Evolutionary conservation across 2,113 vertebrate species (phyloP).

Genomic region (Maccullochella peelii): DNA sequence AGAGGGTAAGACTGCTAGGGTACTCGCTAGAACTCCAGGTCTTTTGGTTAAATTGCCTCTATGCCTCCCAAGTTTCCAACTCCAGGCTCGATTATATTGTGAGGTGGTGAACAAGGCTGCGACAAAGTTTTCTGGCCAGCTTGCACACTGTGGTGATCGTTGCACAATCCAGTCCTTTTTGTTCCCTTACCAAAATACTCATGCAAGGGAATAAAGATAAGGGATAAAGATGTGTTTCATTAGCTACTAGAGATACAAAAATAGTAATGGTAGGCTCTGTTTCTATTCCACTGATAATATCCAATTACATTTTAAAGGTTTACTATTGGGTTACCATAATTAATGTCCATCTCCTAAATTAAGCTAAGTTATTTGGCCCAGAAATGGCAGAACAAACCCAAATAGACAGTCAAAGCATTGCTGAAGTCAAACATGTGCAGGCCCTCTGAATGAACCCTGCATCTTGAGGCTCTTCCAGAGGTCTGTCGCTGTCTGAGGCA

Average conservation of each 20-base stretch:
- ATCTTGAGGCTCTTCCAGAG: conserved; percentile 4
- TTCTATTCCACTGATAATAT: background rate
- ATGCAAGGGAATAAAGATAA: no score
- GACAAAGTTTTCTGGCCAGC: background rate
- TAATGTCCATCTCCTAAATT: background rate
- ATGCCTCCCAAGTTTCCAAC: no score
- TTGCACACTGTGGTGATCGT: background rate
- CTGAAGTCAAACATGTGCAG: conserved; percentile 8
- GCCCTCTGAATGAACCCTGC: conserved; percentile 10
- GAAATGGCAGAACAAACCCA: background rate
- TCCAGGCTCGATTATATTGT: background rate
- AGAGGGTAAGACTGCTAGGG: conserved; percentile 87
- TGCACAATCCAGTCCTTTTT: background rate
- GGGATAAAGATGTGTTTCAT: background rate
- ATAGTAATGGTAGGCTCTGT: background rate
- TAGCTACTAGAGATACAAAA: background rate
- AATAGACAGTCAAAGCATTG: background rate
- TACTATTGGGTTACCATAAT: no score
- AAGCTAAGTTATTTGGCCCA: background rate
- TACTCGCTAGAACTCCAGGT: background rate
- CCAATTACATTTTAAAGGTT: background rate
- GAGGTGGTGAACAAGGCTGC: background rate
- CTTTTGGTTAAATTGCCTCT: background rate
- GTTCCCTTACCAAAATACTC: background rate
- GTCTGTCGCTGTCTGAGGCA: conserved; percentile 21